These are phyloP conservation scores for Umimayanthus kanabou DNA, from an alignment of 92 coral and sea anemone species.

Conservation along the genomic window DNA sequence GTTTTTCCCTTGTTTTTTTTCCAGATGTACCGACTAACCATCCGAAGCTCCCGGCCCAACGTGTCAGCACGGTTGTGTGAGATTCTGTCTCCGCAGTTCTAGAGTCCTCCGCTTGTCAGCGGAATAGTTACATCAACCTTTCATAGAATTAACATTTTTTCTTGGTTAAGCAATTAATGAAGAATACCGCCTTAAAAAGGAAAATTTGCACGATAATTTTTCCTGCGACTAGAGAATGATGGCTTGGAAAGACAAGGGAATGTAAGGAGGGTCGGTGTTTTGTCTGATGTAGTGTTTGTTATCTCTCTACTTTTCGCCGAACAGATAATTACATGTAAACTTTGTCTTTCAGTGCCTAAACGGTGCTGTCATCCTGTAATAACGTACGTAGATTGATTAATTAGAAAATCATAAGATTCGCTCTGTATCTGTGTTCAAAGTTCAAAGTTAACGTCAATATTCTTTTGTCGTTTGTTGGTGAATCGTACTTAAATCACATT, in stretches of 20 bases:
- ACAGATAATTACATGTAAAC: not conserved
- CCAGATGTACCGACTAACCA: constrained; percentile 94
- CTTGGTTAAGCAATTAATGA: not conserved
- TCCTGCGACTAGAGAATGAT: not conserved
- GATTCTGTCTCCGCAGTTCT: constrained; percentile 75
- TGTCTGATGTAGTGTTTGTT: no score
- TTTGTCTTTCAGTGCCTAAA: not conserved
- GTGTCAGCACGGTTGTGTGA: constrained; percentile 77
- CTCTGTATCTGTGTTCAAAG: not conserved
- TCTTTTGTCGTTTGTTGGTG: constrained; percentile 2
- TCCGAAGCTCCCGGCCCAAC: constrained; percentile 83
- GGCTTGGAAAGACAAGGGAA: not conserved
- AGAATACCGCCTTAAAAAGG: not conserved
- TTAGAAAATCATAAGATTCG: not conserved
- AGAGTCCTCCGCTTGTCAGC: constrained; percentile 18
- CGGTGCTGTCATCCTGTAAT: not conserved
- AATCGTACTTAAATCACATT: not conserved
- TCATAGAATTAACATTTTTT: constrained; percentile 9
- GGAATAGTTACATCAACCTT: not conserved
- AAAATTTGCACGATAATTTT: not conserved
- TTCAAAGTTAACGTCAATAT: not conserved
- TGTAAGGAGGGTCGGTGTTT: not conserved
- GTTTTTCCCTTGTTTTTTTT: not conserved
- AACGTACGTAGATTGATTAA: not conserved
- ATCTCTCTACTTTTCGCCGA: not conserved